phyloP scores from a whole-genome alignment of 2,113 vertebrate genomes.

The Lophotis ruficrista region DNA sequence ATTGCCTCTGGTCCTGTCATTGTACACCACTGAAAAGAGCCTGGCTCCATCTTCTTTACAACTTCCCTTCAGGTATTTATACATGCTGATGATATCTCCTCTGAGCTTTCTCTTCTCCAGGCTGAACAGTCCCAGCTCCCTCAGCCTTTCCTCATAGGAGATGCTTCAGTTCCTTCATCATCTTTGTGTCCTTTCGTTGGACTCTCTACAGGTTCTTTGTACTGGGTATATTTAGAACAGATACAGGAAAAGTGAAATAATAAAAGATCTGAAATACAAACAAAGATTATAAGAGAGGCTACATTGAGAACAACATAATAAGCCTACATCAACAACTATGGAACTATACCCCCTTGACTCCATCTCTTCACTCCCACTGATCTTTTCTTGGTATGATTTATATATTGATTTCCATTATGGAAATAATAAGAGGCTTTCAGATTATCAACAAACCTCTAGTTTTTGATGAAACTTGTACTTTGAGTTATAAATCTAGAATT shows the following conservation, averaged over 20 bases:
- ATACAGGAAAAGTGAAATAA: background rate
- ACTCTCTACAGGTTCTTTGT: background rate
- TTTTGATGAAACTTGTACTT: background rate
- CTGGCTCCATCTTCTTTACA: background rate
- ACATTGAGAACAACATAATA: background rate
- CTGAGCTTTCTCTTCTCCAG: background rate
- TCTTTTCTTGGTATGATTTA: background rate
- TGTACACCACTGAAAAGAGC: background rate
- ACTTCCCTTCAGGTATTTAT: background rate
- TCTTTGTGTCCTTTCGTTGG: background rate
- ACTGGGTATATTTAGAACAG: background rate
- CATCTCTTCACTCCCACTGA: background rate
- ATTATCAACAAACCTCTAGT: background rate
- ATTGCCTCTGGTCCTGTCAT: background rate
- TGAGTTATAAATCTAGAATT: background rate
- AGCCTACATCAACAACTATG: background rate
- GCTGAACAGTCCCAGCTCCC: background rate
- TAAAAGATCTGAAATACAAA: background rate
- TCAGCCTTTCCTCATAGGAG: background rate
- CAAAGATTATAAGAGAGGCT: background rate
- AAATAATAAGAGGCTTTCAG: background rate
- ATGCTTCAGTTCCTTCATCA: background rate
- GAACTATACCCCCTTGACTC: background rate
- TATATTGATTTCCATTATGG: background rate
- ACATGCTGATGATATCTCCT: background rate